A percentile compares a stretch with the other conserved stretches of the same genome.
These are phyloP conservation scores for Nasonia giraulti DNA, from an alignment of 1,140 invertebrate genomes.

Conservation along the genomic window DNA sequence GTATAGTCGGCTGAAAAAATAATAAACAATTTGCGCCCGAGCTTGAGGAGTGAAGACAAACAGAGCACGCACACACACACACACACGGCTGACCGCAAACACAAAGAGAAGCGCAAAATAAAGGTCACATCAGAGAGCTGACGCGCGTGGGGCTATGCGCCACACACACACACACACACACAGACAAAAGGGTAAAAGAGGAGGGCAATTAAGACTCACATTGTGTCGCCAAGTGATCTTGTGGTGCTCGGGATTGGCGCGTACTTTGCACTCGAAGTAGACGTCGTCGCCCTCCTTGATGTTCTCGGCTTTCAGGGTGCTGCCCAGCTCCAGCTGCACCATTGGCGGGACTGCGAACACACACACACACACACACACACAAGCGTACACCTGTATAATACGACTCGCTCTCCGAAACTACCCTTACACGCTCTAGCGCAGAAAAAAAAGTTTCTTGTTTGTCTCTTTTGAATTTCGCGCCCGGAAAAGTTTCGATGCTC, in stretches of 20 bases:
- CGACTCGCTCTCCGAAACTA: no score
- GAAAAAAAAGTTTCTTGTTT: no score
- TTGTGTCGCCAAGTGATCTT: conserved; percentile 92
- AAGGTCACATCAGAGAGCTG: not conserved
- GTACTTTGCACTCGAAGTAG: conserved; percentile 94
- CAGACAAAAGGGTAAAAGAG: not conserved
- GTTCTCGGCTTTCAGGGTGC: conserved; percentile 88
- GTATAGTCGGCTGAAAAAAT: no score
- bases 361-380: not conserved
- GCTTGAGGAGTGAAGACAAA: not conserved
- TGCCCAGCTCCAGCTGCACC: conserved; percentile 87
- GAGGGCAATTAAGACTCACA: conserved; percentile 77
- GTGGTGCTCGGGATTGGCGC: conserved; percentile 88
- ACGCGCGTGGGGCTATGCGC: not conserved
- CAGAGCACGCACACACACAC: not conserved
- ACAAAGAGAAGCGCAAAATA: conserved; percentile 14
- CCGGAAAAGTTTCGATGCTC: no score
- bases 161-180: no score
- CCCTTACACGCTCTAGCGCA: no score
- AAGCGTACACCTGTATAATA: no score
- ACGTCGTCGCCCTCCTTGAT: conserved; percentile 95
- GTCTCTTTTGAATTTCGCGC: no score
- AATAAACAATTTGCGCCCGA: not conserved
- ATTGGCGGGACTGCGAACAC: conserved; percentile 87
- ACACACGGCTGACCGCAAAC: not conserved